Percentiles rank a stretch among this genome's conserved stretches.
Evolutionary conservation across 2,113 vertebrate species (phyloP).

Genomic region (Epinephelus fuscoguttatus): DNA sequence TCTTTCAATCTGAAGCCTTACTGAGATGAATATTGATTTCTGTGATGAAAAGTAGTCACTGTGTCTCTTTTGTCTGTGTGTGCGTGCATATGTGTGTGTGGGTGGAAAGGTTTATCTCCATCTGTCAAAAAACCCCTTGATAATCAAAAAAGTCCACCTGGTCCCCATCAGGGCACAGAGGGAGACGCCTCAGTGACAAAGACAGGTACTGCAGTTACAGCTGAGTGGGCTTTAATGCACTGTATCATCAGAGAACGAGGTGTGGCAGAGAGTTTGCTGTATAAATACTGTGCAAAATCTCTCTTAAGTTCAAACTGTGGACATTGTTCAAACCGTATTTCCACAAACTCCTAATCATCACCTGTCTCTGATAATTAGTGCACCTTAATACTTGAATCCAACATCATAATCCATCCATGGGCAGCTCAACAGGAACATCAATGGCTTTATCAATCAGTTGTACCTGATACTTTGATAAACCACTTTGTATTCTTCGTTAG

Average conservation of each 20-base stretch:
- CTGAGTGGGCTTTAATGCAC: constrained; percentile 14
- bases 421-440: background rate
- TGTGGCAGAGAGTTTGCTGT: constrained; percentile 12
- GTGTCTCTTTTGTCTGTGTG: constrained; percentile 25
- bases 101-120: constrained; percentile 63
- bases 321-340: background rate
- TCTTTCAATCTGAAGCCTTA: background rate
- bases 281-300: background rate
- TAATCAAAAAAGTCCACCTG: constrained; percentile 48
- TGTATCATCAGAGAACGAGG: background rate
- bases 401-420: constrained; percentile 34
- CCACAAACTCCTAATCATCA: constrained; percentile 3
- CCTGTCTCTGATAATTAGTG: constrained; percentile 29
- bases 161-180: constrained; percentile 36
- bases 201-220: constrained; percentile 57
- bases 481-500: background rate
- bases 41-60: constrained; percentile 10
- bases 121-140: constrained; percentile 45
- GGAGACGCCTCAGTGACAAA: constrained; percentile 39
- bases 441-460: background rate
- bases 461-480: background rate
- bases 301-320: background rate
- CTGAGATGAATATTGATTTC: background rate
- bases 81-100: constrained; percentile 27
- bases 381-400: constrained; percentile 62